Evolutionary conservation across 2,797 vertebrate genomes (phyloP).

Genomic region (Phyllotis vaccarum): DNA sequence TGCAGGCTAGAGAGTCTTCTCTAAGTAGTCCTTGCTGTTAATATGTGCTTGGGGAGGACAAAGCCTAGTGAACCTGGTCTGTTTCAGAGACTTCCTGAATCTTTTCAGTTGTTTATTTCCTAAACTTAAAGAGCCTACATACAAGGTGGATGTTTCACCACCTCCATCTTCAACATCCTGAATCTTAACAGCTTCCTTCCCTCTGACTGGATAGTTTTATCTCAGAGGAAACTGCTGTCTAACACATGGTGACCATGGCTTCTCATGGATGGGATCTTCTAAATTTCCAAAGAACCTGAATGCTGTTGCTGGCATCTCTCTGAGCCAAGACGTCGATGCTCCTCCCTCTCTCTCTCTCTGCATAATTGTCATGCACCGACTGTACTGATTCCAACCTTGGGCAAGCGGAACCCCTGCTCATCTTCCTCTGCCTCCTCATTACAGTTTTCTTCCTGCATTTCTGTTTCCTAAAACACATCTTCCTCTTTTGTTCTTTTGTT

Average conservation of each 20-base stretch:
- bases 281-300: not conserved
- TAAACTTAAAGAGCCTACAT: not conserved
- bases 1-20: not conserved
- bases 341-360: rapidly evolving
- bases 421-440: not conserved
- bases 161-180: not conserved
- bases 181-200: not conserved
- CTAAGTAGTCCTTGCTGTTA: not conserved
- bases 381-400: not conserved
- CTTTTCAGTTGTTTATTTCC: not conserved
- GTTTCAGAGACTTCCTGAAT: not conserved
- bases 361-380: not conserved
- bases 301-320: not conserved
- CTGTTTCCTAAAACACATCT: not conserved
- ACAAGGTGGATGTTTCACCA: not conserved
- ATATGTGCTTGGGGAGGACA: no score
- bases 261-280: not conserved
- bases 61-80: not conserved
- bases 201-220: not conserved
- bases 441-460: not conserved
- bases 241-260: not conserved
- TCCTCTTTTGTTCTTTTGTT: conserved; percentile 5
- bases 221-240: not conserved
- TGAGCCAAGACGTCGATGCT: not conserved
- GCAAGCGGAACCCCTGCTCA: not conserved